phyloP scores from a whole-genome alignment of 2,888 invertebrate genomes.

The Adelognathus sp. region DNA sequence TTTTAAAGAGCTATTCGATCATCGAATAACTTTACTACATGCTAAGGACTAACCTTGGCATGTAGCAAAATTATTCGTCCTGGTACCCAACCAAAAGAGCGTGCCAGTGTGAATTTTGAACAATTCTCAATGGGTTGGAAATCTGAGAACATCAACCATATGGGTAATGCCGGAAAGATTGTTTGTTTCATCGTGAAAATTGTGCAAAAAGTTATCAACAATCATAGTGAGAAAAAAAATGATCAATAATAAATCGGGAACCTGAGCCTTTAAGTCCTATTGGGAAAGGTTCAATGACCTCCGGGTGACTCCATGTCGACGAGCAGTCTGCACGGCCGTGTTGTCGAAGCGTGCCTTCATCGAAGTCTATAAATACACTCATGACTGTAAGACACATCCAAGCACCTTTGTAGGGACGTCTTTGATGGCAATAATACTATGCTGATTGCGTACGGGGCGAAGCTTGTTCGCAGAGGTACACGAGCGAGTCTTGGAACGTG shows the following conservation, averaged over 20 bases:
- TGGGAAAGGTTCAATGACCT: slow-evolving; percentile 4
- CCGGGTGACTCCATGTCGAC: neutral
- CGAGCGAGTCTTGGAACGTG: slow-evolving; percentile 15
- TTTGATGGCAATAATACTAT: neutral
- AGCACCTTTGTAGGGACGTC: slow-evolving; percentile 13
- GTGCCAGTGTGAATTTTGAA: no score
- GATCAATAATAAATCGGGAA: no score
- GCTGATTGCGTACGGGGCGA: slow-evolving; percentile 24
- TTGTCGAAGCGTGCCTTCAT: slow-evolving; percentile 27
- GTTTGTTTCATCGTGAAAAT: no score
- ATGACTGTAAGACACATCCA: slow-evolving; percentile 28
- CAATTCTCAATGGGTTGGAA: no score
- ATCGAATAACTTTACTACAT: no score
- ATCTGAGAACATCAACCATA: no score
- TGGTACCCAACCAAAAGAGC: no score
- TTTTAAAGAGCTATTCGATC: no score
- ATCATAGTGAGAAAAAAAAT: neutral
- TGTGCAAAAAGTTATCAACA: slow-evolving; percentile 8
- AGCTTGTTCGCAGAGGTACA: slow-evolving; percentile 4
- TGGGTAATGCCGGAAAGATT: no score
- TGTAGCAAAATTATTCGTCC: no score
- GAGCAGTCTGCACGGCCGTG: neutral
- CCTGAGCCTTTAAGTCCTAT: no score
- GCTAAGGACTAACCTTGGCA: no score
- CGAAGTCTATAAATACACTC: slow-evolving; percentile 47